Base-by-base conservation (phyloP, 2,888 invertebrate genomes). In the Polydrusus cervinus region DNA sequence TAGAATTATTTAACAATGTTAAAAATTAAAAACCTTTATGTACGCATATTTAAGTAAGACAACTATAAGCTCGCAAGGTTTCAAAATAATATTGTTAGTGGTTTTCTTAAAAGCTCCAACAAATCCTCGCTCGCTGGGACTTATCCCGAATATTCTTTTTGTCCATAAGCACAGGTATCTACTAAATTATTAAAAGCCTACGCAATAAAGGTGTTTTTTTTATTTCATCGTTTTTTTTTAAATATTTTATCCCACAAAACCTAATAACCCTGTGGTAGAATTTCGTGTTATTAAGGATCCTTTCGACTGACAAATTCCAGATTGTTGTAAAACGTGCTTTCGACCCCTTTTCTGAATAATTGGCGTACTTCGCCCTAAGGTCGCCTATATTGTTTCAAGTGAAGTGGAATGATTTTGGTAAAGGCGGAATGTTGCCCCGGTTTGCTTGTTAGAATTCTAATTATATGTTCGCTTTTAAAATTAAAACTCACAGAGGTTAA, bases 311-410 rank as follows among this genome's bases (percentile, higher is more conserved):
- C 57, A 60, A 60, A 60, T 38, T 60, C 16, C 38, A 38, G 38
- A 60, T 60, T 60, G 57, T 60, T 60, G 34, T 18, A 16, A 60
- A 18, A 38, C 57, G 38, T 38, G 57, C 18, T 16, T 60, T 38
- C 38, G 38, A 60, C 57, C 38, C 38, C 38, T 60, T 60, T 60
- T 38, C 57, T 38, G 18, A 38, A 60, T 60, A 60, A 60, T 60
- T 60, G 38, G 57, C 57, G 57, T 60, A 60, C 57, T 60, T 60
- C 30, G 57, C 57, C 57, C 57, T 60, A 38, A 60, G 57, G 57
- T 60, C 57, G 57, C 38, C 57, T 18, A 38, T 60, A 60, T 60
- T 60, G 57, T 60, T 38, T 34, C 38, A 60, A 60, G 57, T 60
- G 57, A 38, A 60, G 38, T 60, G 57, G 57, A 60, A 60, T 60